These are phyloP conservation scores for Columba livia DNA, from an alignment of 2,113 vertebrate species.

Conservation along the genomic window DNA sequence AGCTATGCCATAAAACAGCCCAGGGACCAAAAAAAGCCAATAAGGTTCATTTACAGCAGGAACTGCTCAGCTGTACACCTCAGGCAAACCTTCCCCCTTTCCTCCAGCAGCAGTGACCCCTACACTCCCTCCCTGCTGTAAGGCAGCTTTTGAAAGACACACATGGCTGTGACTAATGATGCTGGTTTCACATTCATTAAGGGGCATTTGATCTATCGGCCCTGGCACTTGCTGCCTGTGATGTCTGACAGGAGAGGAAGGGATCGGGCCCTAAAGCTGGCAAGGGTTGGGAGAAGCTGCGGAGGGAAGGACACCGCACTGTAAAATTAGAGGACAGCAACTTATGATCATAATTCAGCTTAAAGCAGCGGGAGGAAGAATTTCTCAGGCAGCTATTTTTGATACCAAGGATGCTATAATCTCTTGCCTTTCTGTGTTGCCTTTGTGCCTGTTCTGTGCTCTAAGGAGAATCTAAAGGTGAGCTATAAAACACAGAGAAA, in stretches of 20 bases:
- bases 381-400: slow-evolving; percentile 17
- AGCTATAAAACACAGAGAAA: not conserved
- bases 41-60: not conserved
- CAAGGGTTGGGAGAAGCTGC: not conserved
- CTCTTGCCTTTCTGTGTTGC: not conserved
- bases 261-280: not conserved
- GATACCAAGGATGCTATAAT: not conserved
- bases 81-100: not conserved
- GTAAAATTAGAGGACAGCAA: not conserved
- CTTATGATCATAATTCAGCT: not conserved
- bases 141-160: not conserved
- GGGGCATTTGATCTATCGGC: not conserved
- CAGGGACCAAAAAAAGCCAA: not conserved
- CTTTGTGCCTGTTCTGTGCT: not conserved
- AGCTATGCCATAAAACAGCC: not conserved
- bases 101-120: not conserved
- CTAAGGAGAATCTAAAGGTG: not conserved
- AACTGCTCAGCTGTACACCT: not conserved
- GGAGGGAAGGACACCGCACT: not conserved
- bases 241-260: not conserved
- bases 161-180: not conserved
- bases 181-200: not conserved
- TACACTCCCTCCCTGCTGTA: not conserved
- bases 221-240: not conserved
- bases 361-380: not conserved